Percentiles rank a stretch among this genome's conserved stretches.
These are phyloP conservation scores for Cynocephalus volans DNA, from an alignment of 2,113 vertebrate species.

Conservation along the genomic window DNA sequence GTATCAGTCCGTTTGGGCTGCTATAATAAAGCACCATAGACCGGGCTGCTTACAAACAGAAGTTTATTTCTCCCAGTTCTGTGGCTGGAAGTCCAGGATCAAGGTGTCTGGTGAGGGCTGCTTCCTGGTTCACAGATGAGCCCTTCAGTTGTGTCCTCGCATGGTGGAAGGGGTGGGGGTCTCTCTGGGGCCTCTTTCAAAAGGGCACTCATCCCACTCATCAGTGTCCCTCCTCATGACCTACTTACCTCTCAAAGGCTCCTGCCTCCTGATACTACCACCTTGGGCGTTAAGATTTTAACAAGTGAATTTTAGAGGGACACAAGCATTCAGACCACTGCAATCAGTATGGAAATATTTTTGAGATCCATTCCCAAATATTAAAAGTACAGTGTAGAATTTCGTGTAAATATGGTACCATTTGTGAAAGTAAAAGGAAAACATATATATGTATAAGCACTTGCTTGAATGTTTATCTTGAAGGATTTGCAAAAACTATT, in stretches of 20 bases:
- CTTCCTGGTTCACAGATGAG: background rate
- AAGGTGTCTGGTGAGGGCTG: background rate
- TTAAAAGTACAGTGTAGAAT: background rate
- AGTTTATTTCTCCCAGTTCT: background rate
- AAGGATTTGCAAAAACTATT: background rate
- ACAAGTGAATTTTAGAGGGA: background rate
- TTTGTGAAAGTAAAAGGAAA: background rate
- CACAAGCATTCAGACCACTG: background rate
- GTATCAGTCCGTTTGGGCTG: background rate
- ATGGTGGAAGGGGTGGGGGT: background rate
- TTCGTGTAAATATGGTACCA: background rate
- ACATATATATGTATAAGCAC: background rate
- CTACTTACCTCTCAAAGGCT: background rate
- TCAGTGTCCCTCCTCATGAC: background rate
- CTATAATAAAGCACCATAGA: background rate
- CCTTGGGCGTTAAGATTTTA: background rate
- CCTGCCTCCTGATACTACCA: background rate
- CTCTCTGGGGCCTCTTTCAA: background rate
- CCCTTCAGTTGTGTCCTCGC: background rate
- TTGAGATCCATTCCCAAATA: background rate
- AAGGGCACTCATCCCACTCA: background rate
- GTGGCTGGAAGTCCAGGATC: background rate
- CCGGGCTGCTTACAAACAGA: background rate
- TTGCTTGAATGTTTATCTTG: background rate
- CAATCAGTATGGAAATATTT: background rate